A percentile compares a stretch with the other conserved stretches of the same genome.
phyloP scores from a whole-genome alignment of 2,888 invertebrate genomes.

The Monochamus alternatus region DNA sequence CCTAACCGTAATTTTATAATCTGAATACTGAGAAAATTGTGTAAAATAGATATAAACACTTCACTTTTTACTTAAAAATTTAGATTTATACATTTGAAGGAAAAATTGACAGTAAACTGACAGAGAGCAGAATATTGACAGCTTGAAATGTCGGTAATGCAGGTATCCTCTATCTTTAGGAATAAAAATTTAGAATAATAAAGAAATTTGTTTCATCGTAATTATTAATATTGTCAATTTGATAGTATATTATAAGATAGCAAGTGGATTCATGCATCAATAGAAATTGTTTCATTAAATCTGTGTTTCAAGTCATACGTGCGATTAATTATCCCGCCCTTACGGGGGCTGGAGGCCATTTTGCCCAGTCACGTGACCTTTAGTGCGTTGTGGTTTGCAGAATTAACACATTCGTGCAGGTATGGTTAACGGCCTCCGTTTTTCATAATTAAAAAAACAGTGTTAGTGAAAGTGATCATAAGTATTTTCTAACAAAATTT shows the following conservation, averaged over 20 bases:
- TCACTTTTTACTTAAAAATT: too few species aligned
- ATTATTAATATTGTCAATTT: not conserved
- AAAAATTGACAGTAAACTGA: too few species aligned
- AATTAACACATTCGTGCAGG: constrained; percentile 62
- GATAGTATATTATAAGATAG: not conserved
- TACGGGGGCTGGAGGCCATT: constrained; percentile 55
- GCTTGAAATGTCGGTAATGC: not conserved
- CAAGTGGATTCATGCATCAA: not conserved
- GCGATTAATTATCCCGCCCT: constrained; percentile 28
- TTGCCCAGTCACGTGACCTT: constrained; percentile 66
- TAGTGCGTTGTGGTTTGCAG: constrained; percentile 68
- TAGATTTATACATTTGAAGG: too few species aligned
- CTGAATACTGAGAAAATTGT: too few species aligned
- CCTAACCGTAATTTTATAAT: too few species aligned
- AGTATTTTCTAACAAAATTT: constrained; percentile 50
- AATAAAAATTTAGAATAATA: not conserved
- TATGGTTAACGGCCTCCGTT: constrained; percentile 67
- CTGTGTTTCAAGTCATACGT: not conserved
- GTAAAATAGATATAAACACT: too few species aligned
- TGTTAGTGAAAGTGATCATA: constrained; percentile 55
- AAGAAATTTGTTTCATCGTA: not conserved
- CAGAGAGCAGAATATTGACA: not conserved
- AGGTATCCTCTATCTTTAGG: not conserved
- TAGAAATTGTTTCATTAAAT: not conserved
- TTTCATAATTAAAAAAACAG: constrained; percentile 54